These are phyloP conservation scores for Stigmatopora nigra DNA, from an alignment of 2,113 vertebrate genomes.

Conservation along the genomic window DNA sequence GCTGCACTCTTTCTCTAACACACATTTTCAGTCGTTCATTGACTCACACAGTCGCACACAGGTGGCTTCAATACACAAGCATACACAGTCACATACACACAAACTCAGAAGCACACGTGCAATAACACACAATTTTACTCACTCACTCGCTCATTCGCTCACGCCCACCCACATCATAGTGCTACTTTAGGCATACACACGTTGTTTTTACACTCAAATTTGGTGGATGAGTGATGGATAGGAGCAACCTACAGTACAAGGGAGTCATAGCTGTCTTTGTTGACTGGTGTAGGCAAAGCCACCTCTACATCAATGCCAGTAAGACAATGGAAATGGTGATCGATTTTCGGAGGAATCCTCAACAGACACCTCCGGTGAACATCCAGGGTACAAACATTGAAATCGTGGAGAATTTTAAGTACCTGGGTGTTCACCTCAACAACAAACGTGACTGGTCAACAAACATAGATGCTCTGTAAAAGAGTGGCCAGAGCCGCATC, in stretches of 20 bases:
- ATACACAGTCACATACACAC: slow-evolving; percentile 16
- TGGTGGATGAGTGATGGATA: too few relatives aligned
- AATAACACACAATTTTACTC: slow-evolving; percentile 48
- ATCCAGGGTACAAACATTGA: background rate
- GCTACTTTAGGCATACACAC: too few relatives aligned
- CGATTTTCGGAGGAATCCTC: background rate
- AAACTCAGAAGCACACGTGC: slow-evolving; percentile 23
- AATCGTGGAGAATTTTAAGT: background rate
- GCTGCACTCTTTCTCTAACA: background rate
- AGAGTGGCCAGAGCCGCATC: background rate
- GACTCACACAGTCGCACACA: background rate
- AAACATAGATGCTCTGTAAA: background rate
- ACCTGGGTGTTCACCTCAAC: too few relatives aligned
- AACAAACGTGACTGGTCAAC: background rate
- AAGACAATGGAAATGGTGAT: background rate
- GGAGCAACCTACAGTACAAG: background rate
- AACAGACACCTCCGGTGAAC: background rate
- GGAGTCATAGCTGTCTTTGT: background rate
- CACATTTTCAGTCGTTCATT: background rate
- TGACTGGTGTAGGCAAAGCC: background rate
- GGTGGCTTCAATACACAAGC: slow-evolving; percentile 23
- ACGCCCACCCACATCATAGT: too few relatives aligned
- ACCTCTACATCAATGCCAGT: background rate
- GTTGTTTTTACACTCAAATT: too few relatives aligned
- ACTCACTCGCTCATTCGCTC: background rate